These are phyloP conservation scores for Pseudocheirus occidentalis DNA, from an alignment of 2,797 vertebrate genomes.

Conservation along the genomic window DNA sequence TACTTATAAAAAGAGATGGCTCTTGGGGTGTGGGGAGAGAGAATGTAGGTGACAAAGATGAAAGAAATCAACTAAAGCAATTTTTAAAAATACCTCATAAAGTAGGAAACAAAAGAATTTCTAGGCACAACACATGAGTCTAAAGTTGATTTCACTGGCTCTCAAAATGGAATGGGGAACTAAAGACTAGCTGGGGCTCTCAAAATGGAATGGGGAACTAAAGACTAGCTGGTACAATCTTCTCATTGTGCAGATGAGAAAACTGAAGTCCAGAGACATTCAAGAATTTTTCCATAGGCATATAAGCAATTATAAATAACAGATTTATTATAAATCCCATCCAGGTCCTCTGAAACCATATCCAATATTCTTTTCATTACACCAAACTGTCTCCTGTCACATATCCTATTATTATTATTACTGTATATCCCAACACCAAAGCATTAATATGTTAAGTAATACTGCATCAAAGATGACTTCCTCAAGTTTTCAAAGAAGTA, in stretches of 20 bases:
- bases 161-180: neutral
- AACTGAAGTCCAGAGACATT: neutral
- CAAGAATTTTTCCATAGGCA: neutral
- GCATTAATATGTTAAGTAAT: neutral
- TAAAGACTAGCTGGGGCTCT: too few species aligned
- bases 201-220: neutral
- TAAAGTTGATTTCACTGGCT: neutral
- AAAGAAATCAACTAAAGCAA: neutral
- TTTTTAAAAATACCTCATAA: slow-evolving; percentile 1
- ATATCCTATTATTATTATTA: neutral
- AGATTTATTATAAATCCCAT: neutral
- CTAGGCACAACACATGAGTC: neutral
- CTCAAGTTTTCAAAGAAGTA: neutral
- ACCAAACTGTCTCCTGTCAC: neutral
- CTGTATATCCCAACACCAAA: neutral
- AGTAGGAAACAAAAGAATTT: neutral
- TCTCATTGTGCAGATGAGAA: neutral
- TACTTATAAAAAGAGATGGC: neutral
- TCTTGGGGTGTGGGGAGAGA: neutral
- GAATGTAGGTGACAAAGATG: neutral
- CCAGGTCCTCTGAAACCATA: neutral
- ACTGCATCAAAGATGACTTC: neutral
- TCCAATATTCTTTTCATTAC: neutral
- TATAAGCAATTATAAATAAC: neutral
- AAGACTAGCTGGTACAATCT: neutral